Conservation (phyloP, 1,140 invertebrate species). For the Yoshiicerus persimilis region DNA sequence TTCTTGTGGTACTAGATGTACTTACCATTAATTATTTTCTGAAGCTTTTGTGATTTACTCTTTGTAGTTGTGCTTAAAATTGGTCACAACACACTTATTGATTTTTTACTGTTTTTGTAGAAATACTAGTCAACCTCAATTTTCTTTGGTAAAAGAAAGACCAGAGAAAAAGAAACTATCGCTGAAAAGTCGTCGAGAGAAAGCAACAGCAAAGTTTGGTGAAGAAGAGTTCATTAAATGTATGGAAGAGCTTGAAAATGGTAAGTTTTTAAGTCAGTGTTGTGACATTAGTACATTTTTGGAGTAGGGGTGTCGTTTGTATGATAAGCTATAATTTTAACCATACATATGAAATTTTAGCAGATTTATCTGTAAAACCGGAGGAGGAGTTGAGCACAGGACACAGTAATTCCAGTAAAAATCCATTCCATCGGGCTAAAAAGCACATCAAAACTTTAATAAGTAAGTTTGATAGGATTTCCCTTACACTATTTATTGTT, state of each 20-base stretch:
- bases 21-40: background rate
- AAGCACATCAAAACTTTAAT: slow-evolving; percentile 55
- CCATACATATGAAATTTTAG: background rate
- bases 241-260: slow-evolving; percentile 30
- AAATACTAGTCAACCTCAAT: slow-evolving; percentile 34
- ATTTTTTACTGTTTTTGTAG: background rate
- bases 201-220: slow-evolving; percentile 33
- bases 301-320: background rate
- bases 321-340: background rate
- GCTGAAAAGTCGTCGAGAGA: slow-evolving; percentile 43
- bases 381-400: background rate
- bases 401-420: slow-evolving; percentile 48
- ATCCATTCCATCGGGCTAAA: slow-evolving; percentile 54
- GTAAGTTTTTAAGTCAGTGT: too few species aligned
- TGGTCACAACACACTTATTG: too few species aligned
- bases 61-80: background rate
- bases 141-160: slow-evolving; percentile 23
- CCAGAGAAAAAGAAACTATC: slow-evolving; percentile 46
- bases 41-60: background rate
- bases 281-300: background rate
- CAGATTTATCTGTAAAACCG: background rate
- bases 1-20: too few species aligned
- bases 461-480: slow-evolving; percentile 46
- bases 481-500: background rate
- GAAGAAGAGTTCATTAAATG: slow-evolving; percentile 20